Base-by-base conservation (phyloP, 2,888 invertebrate species). In the Drosophila rellima region DNA sequence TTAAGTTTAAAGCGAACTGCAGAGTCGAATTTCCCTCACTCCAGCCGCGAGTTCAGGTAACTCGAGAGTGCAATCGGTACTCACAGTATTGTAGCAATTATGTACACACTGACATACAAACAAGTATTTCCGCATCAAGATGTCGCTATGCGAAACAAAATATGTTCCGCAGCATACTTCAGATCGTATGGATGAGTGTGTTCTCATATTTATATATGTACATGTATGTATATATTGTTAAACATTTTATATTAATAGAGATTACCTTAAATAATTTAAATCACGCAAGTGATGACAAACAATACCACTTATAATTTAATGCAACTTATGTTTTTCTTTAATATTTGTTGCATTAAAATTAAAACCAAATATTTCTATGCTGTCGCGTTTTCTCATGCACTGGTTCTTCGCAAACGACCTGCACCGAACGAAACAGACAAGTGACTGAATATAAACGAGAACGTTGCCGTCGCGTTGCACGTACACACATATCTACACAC, bases 381-480 rank as follows among this genome's bases (percentile, higher is more conserved):
- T n/a, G 18, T 52, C 23, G 37, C 69, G n/a, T 59, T 47, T 60
- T 31, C 45, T 51, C 18, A 23, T 62, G 55, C 52, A 65, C 61
- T 54, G 55, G n/a, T 72, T 73, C 52, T 64, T 20, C 18, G 35
- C 42, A 48, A 31, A 75, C 72, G 13, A 72, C 75, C 75, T 59
- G 37, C 75, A 59, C 61, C 51, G 63, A 74, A 42, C 64, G 65
- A 60, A 68, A 62, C 71, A 59, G 67, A 65, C 77, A 74, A 78
- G 71, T 77, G 74, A 78, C 77, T 77, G 76, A 59, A 70, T 75
- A 66, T 52, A 69, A 42, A 47, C 52, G 62, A 76, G 76, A 73
- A 76, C 73, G 73, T 45, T 54, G 61, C 76, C 52, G 72, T 47
- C 40, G 64, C 57, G 50, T 68, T 75, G 74, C 75, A 75, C 26